A percentile compares a stretch with the other conserved stretches of the same genome.
phyloP scores from a whole-genome alignment of 2,113 vertebrate genomes.

The Nesospiza acunhae region DNA sequence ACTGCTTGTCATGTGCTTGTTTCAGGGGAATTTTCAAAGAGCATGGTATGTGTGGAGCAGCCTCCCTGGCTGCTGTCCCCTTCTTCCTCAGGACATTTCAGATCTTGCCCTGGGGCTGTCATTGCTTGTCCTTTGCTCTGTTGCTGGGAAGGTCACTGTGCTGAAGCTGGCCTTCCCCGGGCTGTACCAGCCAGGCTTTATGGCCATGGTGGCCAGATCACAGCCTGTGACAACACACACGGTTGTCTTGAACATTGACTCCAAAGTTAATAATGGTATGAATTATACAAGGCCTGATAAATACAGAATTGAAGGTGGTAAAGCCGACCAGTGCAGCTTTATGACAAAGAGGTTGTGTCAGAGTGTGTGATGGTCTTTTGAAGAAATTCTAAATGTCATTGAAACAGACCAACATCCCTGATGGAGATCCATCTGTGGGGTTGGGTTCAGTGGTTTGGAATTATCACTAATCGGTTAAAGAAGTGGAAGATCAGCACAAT shows the following conservation, averaged over 20 bases:
- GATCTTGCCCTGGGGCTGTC: too few relatives aligned
- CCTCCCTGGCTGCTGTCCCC: background rate
- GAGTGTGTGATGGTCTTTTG: background rate
- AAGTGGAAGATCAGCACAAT: background rate
- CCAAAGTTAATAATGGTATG: background rate
- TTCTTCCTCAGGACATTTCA: background rate
- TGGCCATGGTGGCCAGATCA: background rate
- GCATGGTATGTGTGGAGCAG: rapidly evolving
- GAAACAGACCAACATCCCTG: background rate
- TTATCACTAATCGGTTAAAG: background rate
- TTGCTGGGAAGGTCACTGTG: background rate
- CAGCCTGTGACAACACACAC: rapidly evolving
- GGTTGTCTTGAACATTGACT: background rate
- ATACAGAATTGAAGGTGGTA: background rate
- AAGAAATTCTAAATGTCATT: background rate
- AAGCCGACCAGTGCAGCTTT: background rate
- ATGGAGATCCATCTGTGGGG: background rate
- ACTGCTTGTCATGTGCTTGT: background rate
- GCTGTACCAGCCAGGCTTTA: background rate
- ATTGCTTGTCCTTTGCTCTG: background rate
- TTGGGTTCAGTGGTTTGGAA: background rate
- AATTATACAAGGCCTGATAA: background rate
- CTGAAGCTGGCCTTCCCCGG: background rate
- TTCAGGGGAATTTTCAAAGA: background rate
- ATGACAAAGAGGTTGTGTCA: background rate